phyloP scores from a whole-genome alignment of 2,888 invertebrate species.

The Orthosia gothica region DNA sequence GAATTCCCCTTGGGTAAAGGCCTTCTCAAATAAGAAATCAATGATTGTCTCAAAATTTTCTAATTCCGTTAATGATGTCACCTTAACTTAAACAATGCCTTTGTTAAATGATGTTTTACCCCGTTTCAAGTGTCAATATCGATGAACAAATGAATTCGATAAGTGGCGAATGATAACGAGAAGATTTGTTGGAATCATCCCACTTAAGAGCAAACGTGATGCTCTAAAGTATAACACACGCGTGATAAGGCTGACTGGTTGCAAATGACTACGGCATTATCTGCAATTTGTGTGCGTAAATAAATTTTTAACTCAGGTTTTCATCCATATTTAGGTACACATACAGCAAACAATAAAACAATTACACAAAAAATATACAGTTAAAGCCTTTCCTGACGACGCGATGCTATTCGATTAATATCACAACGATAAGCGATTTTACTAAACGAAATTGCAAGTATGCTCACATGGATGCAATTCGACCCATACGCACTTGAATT shows the following conservation, averaged over 20 bases:
- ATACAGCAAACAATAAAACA: no score
- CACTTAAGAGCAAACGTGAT: constrained; percentile 5
- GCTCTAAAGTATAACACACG: background rate
- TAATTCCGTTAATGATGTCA: background rate
- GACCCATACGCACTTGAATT: no score
- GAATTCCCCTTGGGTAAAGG: no score
- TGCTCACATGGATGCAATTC: no score
- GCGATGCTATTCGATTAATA: no score
- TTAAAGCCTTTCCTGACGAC: no score
- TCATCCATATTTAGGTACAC: no score
- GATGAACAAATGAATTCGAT: constrained; percentile 16
- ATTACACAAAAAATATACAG: no score
- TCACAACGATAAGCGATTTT: no score
- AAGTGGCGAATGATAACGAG: constrained; percentile 16
- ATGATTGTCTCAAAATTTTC: background rate
- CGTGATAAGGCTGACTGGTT: background rate
- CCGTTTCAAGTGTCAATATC: constrained; percentile 41
- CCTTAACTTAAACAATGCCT: background rate
- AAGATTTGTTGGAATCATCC: constrained; percentile 1
- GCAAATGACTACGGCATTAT: background rate
- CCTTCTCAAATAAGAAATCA: no score
- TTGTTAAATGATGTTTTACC: constrained; percentile 28
- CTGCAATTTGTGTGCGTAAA: background rate
- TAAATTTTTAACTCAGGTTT: no score
- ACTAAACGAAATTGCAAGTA: no score